Base-by-base conservation (phyloP, 2,888 invertebrate genomes). In the Serrognathus titanus region DNA sequence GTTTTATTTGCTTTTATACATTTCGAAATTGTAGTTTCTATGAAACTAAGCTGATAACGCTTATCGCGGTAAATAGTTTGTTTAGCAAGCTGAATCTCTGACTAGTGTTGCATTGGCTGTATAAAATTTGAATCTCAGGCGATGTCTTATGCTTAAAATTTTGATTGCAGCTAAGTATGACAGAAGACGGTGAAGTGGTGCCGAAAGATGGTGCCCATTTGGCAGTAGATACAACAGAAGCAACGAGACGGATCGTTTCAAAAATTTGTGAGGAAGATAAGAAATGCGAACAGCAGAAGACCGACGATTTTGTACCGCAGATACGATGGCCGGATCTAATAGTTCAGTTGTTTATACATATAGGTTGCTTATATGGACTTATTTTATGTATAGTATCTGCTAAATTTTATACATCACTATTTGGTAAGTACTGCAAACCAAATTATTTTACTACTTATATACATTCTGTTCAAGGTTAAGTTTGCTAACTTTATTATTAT, bases 281-380 rank as follows among this genome's bases (percentile, higher is more conserved):
- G 39, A 16, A 51, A 41, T 53, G 50, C 35, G 45, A 13, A n/a
- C 43, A 52, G 48, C 39, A 43, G 7, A 51, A 48, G 38, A 58
- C 61, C 36, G 57, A 69, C 3, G 63, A 69, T 60, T 90, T 87
- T 66, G 78, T 75, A 58, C 81, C 90, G 2, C 77, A 78, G 64
- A 83, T 89, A 57, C 81, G 83, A 72, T 91, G 90, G 90, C 87
- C 85, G 0, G 90, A 91, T 73, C 77, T 90, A 1, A 71, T 77
- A 11, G 90, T 83, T 13, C 90, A 90, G 78, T 65, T 86, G 58
- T 84, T 84, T 64, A 79, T 91, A 69, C 91, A 91, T 75, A 72
- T 72, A 56, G 89, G 89, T 36, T 83, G 84, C 61, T 63, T 89
- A 39, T 90, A 89, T 70, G 90, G 90, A 62, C 61, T 89, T 40